Evolutionary conservation across 1,140 invertebrate genomes (phyloP), one percentile per base, ranked within the genome.

Genomic region (Micrasema longulum): DNA sequence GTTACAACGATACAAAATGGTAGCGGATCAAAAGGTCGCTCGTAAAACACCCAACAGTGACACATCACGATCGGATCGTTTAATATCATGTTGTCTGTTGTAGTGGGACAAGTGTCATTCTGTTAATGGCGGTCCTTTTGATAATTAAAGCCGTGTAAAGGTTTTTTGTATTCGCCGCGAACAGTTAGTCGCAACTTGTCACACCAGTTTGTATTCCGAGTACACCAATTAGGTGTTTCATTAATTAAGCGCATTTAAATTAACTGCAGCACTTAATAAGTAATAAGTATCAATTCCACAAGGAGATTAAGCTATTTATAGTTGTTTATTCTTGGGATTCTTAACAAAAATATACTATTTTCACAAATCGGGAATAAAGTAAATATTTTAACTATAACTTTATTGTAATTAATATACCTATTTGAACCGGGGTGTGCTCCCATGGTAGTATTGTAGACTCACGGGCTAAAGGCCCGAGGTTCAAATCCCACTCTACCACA

Each of bases 31-130:
- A 63, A 63, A 47, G 60, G 43, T 47, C 60, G 38, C 14, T 45
- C 60, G 43, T 63, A 63, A 60, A 63, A 63, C 60, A 63, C 36
- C 47, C 60, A 47, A 63, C 47, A 45, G 41, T 12, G 35, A 16
- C 35, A 60, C 55, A 20, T 60, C 55, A 38, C 18, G 55, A 60
- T 60, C 55, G 41, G 60, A 47, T 22, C 20, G 38, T 38, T 38
- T 38, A 41, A 60, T 26, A 45, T 23, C 10, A 18, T 63, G 43
- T 63, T n/a, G 43, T 16, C 22, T 10, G 18, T 7, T 16, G 26
- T 22, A 53, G 9, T n/a, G 50, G 3, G 1, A 31, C 52, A 31
- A 35, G 52, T 53, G 52, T 53, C 11, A 16, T 22, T 20, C 12
- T 14, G 55, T 60, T 38, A 14, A n/a, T 31, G 55, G 35, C 55